A percentile compares a stretch with the other conserved stretches of the same genome.
phyloP scores from a whole-genome alignment of 2,888 invertebrate species.

The Cryptosula pallasiana region DNA sequence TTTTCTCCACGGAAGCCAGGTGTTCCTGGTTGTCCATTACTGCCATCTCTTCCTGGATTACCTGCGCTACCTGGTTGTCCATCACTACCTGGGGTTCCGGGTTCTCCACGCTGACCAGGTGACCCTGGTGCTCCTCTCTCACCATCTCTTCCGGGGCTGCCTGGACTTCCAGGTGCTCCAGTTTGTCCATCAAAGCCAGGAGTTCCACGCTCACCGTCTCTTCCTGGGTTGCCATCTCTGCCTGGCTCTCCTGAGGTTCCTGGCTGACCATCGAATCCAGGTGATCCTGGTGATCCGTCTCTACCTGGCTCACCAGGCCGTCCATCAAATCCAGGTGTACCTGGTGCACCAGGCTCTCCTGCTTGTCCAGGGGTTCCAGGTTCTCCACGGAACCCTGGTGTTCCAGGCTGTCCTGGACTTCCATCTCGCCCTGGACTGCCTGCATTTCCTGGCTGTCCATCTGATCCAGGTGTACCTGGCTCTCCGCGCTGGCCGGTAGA shows the following conservation, averaged over 20 bases:
- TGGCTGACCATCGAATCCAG: background rate
- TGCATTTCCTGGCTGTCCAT: background rate
- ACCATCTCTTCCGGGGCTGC: conserved; percentile 25
- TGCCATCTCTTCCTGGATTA: background rate
- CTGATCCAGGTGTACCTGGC: background rate
- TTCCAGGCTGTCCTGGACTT: background rate
- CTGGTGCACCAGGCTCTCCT: background rate
- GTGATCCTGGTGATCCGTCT: background rate
- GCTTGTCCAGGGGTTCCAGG: background rate
- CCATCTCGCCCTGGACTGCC: background rate
- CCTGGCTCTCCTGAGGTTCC: background rate
- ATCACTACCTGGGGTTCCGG: conserved; percentile 6
- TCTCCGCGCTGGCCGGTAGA: background rate
- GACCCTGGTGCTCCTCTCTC: background rate
- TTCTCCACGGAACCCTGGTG: background rate
- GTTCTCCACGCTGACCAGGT: background rate
- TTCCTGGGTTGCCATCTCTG: background rate
- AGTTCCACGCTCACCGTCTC: conserved; percentile 8
- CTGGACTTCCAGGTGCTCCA: conserved; percentile 19
- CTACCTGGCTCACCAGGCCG: background rate
- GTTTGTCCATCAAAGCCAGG: conserved; percentile 16
- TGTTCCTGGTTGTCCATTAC: conserved; percentile 7
- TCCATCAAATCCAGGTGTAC: background rate
- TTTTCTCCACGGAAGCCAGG: background rate
- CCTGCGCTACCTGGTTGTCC: conserved; percentile 3